Conservation (phyloP, 1,140 invertebrate genomes). For the Trichonephila clavata region DNA sequence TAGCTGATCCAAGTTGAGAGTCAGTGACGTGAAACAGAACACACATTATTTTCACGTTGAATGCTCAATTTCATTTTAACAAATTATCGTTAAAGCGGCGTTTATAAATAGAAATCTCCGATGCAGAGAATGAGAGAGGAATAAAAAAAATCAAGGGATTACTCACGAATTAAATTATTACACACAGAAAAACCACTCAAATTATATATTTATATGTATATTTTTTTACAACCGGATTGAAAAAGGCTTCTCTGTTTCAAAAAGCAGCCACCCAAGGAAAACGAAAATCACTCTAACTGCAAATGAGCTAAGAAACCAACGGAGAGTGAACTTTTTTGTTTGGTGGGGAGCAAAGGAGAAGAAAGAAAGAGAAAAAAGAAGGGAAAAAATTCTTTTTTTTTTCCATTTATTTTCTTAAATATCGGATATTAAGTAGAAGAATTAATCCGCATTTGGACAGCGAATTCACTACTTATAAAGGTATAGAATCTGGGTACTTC, state of each 20-base stretch:
- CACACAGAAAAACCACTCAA: conserved; percentile 61
- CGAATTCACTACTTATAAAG: conserved; percentile 45
- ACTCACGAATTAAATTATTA: conserved; percentile 75
- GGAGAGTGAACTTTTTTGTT: conserved; percentile 71
- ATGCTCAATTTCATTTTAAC: conserved; percentile 64
- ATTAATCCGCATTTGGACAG: conserved; percentile 75
- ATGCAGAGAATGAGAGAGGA: conserved; percentile 30
- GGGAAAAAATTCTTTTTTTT: conserved; percentile 21
- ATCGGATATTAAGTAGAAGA: conserved; percentile 76
- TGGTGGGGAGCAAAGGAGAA: background rate
- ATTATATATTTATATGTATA: conserved; percentile 23
- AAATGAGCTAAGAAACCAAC: conserved; percentile 70
- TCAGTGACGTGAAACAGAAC: conserved; percentile 12
- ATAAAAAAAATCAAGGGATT: conserved; percentile 57
- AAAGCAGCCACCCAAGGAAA: conserved; percentile 70
- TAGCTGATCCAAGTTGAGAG: background rate
- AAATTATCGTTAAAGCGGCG: conserved; percentile 58
- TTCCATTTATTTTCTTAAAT: conserved; percentile 65
- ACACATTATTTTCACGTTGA: conserved; percentile 17
- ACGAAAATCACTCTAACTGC: conserved; percentile 55
- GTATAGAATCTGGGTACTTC: conserved; percentile 37
- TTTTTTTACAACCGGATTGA: conserved; percentile 25
- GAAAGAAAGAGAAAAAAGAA: conserved; percentile 17
- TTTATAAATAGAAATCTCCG: conserved; percentile 57
- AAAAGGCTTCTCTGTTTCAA: conserved; percentile 69